Conservation (phyloP, 2,888 invertebrate species). For the Psylliodes chrysocephalus region DNA sequence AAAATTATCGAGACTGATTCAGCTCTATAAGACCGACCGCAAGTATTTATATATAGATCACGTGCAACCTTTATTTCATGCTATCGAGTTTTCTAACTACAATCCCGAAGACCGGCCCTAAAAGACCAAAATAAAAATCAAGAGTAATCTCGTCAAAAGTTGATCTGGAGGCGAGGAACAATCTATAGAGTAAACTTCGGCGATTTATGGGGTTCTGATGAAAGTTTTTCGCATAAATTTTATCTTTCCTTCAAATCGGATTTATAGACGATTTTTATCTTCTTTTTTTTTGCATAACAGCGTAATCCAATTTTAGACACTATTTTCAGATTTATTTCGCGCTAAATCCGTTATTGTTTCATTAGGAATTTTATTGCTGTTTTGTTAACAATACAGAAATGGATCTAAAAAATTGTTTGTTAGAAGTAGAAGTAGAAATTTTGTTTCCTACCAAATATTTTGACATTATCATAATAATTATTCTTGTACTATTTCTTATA, state of each 20-base stretch:
- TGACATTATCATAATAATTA: too few relatives aligned
- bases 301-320: slow-evolving; percentile 10
- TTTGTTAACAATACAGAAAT: not conserved
- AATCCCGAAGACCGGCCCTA: slow-evolving; percentile 39
- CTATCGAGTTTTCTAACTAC: slow-evolving; percentile 51
- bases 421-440: too few relatives aligned
- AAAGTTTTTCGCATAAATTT: slow-evolving; percentile 41
- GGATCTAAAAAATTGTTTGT: not conserved
- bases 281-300: slow-evolving; percentile 2
- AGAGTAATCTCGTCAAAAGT: slow-evolving; percentile 44
- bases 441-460: too few relatives aligned
- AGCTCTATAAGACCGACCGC: slow-evolving; percentile 3
- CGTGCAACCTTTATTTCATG: slow-evolving; percentile 54
- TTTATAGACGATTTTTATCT: slow-evolving; percentile 26
- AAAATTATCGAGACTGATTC: slow-evolving; percentile 5
- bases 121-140: slow-evolving; percentile 38
- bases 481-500: too few relatives aligned
- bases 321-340: slow-evolving; percentile 7
- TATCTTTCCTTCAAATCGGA: slow-evolving; percentile 27
- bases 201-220: slow-evolving; percentile 44
- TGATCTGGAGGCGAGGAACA: slow-evolving; percentile 36
- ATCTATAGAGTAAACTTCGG: slow-evolving; percentile 41
- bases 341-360: slow-evolving; percentile 5
- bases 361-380: slow-evolving; percentile 4
- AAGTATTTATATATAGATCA: slow-evolving; percentile 52